phyloP scores from a whole-genome alignment of 2,113 vertebrate genomes.

The Neolamprologus sp. region DNA sequence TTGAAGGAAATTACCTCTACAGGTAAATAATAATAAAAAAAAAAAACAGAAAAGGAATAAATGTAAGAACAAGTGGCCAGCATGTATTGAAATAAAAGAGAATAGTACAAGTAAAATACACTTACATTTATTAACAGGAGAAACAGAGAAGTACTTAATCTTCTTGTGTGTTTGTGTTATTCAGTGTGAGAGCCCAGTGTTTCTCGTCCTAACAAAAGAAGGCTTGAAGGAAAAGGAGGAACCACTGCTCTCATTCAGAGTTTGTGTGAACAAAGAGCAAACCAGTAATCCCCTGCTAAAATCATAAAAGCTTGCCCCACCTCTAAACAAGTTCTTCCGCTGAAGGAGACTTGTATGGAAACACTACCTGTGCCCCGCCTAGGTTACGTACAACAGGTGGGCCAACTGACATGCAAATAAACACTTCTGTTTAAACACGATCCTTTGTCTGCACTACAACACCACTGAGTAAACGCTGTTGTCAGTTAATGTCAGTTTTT shows the following conservation, averaged over 20 bases:
- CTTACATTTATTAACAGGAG: neutral
- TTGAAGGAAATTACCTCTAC: neutral
- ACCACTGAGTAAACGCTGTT: neutral
- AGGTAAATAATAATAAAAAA: too few species aligned
- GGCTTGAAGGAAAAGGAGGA: neutral
- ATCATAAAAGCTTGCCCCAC: neutral
- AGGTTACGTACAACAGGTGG: neutral
- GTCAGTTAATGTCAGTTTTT: neutral
- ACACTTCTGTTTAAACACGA: neutral
- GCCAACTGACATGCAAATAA: conserved; percentile 47
- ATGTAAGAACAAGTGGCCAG: neutral
- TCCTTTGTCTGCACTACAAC: neutral
- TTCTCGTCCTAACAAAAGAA: neutral
- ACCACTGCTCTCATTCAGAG: neutral
- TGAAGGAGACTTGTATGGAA: neutral
- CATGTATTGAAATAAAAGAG: neutral
- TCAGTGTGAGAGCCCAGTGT: neutral
- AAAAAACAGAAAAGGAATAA: neutral
- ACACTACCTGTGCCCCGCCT: neutral
- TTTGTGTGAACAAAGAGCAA: neutral
- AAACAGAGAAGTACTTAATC: neutral
- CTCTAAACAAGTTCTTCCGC: neutral
- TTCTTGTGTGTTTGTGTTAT: neutral
- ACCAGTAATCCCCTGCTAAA: neutral
- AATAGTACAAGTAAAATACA: neutral